Evolutionary conservation across 2,888 invertebrate species (phyloP).

Genomic region (Fabriciana adippe): DNA sequence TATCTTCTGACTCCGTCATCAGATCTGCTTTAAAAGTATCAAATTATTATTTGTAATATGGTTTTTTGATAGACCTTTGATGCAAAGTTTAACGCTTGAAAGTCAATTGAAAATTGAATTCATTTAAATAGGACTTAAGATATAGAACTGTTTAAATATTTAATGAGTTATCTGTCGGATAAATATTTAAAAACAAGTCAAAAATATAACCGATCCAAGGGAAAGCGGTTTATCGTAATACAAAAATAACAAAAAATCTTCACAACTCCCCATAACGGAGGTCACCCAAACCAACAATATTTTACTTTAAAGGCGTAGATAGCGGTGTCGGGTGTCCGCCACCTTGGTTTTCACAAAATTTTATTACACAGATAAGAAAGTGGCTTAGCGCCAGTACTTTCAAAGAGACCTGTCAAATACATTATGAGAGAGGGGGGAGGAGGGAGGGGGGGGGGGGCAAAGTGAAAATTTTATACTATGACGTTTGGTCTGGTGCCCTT

Average conservation of each 20-base stretch:
- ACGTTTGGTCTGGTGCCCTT: slow-evolving; percentile 20
- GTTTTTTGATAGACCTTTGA: no score
- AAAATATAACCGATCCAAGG: no score
- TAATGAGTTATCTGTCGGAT: no score
- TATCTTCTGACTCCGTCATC: no score
- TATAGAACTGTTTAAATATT: no score
- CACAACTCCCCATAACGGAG: slow-evolving; percentile 31
- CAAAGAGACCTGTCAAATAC: slow-evolving; percentile 43
- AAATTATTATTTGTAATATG: no score
- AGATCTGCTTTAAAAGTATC: no score
- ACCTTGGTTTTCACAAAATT: slow-evolving; percentile 46
- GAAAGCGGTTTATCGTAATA: background rate
- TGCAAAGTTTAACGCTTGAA: no score
- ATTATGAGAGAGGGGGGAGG: slow-evolving; percentile 33
- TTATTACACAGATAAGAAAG: slow-evolving; percentile 46
- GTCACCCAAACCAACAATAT: slow-evolving; percentile 36
- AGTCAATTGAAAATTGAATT: no score
- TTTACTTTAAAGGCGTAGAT: slow-evolving; percentile 39
- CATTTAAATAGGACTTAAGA: no score
- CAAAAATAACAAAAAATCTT: slow-evolving; percentile 31
- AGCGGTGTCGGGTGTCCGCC: slow-evolving; percentile 35
- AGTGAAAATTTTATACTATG: slow-evolving; percentile 38
- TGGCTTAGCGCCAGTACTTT: slow-evolving; percentile 40
- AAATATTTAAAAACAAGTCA: no score
- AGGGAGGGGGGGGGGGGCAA: slow-evolving; percentile 30